Evolutionary conservation across 2,113 vertebrate species (phyloP), one percentile per base, ranked within the genome.

Genomic region (Menura novaehollandiae): DNA sequence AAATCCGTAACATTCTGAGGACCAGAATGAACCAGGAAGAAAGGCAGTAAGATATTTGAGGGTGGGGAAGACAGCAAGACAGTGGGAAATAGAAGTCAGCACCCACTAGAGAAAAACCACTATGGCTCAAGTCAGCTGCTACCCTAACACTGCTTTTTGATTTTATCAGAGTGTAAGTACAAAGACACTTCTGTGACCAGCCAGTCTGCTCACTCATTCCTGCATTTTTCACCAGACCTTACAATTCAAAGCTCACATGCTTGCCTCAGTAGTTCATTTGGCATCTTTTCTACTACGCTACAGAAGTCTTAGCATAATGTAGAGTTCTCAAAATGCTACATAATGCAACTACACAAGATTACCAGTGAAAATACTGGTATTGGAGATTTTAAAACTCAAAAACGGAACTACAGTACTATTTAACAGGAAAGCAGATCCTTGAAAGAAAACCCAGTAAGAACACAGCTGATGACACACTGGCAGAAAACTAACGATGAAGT

Each of bases 1-100:
- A 80, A 83, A 39, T 26, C 15, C 0, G 0, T 59, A 86, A 30
- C 11, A 5, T 30, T 52, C 46, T 6, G 4, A 94, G 33, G 28
- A 59, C 0, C 60, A 75, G 44, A 82, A 88, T 5, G 7, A 93
- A 64, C 12, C 43, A 68, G 18, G 23, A 91, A 75, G 39, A 59
- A 76, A 85, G 27, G 35, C 28, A 73, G 63, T 53, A 77, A 52
- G 16, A 20, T 71, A 35, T 37, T 0, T 53, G 41, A 62, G 7
- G 5, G 33, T 39, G 28, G 35, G 39, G 41, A 93, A 76, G 21
- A 43, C 33, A 53, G 28, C 18, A 59, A 77, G 30, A 63, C 22
- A 17, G 5, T 24, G 21, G 59, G 53, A 80, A 76, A 77, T 1
- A 68, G 10, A 88, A 66, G 71, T 26, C 33, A 60, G 11, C 20